These are phyloP conservation scores for Heliothis virescens DNA, from an alignment of 1,140 invertebrate species.

Conservation along the genomic window DNA sequence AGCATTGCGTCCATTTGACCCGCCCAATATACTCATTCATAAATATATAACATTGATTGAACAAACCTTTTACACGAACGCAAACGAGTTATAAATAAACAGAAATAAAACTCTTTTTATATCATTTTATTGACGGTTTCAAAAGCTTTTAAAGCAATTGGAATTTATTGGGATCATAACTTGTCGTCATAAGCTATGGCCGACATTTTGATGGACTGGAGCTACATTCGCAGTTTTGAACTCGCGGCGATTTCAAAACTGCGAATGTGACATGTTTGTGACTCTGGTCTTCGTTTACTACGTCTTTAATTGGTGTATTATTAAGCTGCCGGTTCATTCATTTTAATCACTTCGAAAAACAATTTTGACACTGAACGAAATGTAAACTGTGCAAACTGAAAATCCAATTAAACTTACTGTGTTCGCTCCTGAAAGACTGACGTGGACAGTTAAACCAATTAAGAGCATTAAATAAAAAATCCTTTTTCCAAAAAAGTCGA, in stretches of 20 bases:
- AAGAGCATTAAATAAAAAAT: too few relatives aligned
- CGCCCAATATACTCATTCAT: neutral
- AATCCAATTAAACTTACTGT: constrained; percentile 1
- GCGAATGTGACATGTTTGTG: neutral
- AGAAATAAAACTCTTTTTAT: constrained; percentile 6
- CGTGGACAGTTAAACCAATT: too few relatives aligned
- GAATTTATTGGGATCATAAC: neutral
- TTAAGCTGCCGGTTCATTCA: neutral
- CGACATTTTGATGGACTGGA: neutral
- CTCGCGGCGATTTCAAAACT: too few relatives aligned
- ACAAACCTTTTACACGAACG: neutral
- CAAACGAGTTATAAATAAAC: neutral
- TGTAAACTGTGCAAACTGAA: constrained; percentile 6
- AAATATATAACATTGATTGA: too few relatives aligned
- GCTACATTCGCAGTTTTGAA: too few relatives aligned
- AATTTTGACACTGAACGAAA: neutral
- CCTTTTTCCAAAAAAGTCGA: too few relatives aligned
- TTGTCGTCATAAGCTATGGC: neutral
- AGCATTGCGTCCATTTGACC: too few relatives aligned
- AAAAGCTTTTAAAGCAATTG: constrained; percentile 7
- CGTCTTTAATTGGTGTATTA: too few relatives aligned
- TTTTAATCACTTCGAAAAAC: neutral
- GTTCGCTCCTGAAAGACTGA: neutral
- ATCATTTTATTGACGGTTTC: constrained; percentile 3
- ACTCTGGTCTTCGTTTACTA: too few relatives aligned